phyloP scores from a whole-genome alignment of 2,113 vertebrate species.

The Sarotherodon lohbergeri region DNA sequence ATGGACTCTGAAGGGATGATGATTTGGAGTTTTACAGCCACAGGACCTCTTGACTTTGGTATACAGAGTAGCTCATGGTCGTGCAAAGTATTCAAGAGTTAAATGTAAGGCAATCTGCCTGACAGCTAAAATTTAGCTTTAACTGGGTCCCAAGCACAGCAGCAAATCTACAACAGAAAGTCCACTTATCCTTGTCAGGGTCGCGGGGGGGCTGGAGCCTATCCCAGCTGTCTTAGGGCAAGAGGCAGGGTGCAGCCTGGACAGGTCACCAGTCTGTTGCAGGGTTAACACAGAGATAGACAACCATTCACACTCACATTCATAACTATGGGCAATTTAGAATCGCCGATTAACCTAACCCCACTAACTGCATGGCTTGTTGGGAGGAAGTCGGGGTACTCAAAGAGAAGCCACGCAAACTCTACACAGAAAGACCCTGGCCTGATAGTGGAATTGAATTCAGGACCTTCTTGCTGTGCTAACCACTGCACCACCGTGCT shows the following conservation, averaged over 20 bases:
- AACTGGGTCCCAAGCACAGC: not conserved
- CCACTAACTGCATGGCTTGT: not conserved
- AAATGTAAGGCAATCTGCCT: not conserved
- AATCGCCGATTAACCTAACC: not conserved
- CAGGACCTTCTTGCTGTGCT: not conserved
- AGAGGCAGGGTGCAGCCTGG: not conserved
- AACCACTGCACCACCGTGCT: not conserved
- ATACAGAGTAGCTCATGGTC: not conserved
- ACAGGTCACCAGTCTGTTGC: not conserved
- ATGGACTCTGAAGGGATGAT: not conserved
- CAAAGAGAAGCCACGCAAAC: not conserved
- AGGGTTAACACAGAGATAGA: not conserved
- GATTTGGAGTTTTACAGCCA: not conserved
- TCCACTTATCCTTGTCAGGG: not conserved
- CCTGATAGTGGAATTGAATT: not conserved
- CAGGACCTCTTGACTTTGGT: not conserved
- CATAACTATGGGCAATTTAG: not conserved
- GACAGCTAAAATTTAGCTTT: not conserved
- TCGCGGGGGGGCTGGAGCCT: not conserved
- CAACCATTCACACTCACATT: not conserved
- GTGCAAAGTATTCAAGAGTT: not conserved
- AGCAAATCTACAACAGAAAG: not conserved
- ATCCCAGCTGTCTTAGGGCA: not conserved
- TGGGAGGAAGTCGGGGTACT: not conserved
- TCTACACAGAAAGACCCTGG: not conserved